phyloP scores from a whole-genome alignment of 2,888 invertebrate species.

The Epiperipatus broadwayi region DNA sequence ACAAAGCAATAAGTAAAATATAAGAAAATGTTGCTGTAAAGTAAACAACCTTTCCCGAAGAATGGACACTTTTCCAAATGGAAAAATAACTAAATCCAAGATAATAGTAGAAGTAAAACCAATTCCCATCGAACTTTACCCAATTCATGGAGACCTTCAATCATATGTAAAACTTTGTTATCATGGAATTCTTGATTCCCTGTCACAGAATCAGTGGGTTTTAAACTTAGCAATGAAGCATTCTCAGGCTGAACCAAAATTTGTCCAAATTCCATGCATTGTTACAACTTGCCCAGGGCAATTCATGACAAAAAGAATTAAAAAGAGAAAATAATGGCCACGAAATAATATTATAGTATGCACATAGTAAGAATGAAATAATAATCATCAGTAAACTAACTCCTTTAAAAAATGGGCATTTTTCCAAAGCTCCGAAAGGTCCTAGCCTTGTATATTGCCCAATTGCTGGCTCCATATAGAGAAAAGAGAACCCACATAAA shows the following conservation, averaged over 20 bases:
- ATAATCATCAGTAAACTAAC: constrained; percentile 80
- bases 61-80: constrained; percentile 85
- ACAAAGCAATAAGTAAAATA: constrained; percentile 60
- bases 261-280: constrained; percentile 64
- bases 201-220: constrained; percentile 51
- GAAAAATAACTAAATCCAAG: constrained; percentile 90
- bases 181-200: constrained; percentile 82
- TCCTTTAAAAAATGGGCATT: constrained; percentile 82
- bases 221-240: constrained; percentile 20
- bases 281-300: constrained; percentile 73
- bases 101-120: constrained; percentile 65
- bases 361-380: constrained; percentile 81
- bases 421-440: constrained; percentile 72
- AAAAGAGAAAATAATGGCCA: constrained; percentile 85
- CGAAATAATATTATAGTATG: constrained; percentile 85
- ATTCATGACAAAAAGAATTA: constrained; percentile 62
- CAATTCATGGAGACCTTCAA: constrained; percentile 58
- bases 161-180: constrained; percentile 64
- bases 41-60: constrained; percentile 56
- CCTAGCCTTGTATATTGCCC: constrained; percentile 83
- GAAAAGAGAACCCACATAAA: constrained; percentile 71
- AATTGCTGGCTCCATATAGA: constrained; percentile 80
- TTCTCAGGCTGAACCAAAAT: constrained; percentile 58
- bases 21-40: constrained; percentile 84
- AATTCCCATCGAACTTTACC: constrained; percentile 69